These are phyloP conservation scores for Sitobion miscanthi DNA, from an alignment of 1,140 invertebrate genomes.

Conservation along the genomic window DNA sequence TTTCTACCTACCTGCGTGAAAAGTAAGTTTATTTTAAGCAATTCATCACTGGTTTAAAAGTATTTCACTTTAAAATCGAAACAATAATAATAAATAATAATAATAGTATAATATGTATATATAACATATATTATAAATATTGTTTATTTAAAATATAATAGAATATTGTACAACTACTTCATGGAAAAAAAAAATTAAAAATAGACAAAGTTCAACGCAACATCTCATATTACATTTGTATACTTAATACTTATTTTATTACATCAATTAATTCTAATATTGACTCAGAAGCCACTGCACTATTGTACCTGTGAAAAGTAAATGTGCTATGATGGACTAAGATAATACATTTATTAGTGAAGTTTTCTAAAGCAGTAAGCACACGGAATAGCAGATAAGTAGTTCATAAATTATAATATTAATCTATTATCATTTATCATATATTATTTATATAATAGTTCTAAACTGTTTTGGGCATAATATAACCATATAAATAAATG, in stretches of 20 bases:
- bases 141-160: too few relatives aligned
- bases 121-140: too few relatives aligned
- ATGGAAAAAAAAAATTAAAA: background rate
- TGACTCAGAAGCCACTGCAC: background rate
- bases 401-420: background rate
- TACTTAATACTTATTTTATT: background rate
- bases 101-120: too few relatives aligned
- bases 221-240: background rate
- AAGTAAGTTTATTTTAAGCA: too few relatives aligned
- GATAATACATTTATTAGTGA: background rate
- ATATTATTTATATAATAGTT: background rate
- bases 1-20: too few relatives aligned
- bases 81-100: too few relatives aligned
- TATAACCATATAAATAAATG: background rate
- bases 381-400: background rate
- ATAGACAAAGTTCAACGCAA: background rate
- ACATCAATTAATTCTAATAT: background rate
- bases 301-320: background rate
- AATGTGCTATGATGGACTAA: background rate
- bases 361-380: background rate
- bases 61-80: too few relatives aligned
- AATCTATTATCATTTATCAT: background rate
- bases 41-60: too few relatives aligned
- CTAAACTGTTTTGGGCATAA: background rate
- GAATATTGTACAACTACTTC: background rate